Percentiles rank a stretch among this genome's conserved stretches.
phyloP scores from a whole-genome alignment of 2,797 vertebrate species.

The Arremon aurantiirostris region DNA sequence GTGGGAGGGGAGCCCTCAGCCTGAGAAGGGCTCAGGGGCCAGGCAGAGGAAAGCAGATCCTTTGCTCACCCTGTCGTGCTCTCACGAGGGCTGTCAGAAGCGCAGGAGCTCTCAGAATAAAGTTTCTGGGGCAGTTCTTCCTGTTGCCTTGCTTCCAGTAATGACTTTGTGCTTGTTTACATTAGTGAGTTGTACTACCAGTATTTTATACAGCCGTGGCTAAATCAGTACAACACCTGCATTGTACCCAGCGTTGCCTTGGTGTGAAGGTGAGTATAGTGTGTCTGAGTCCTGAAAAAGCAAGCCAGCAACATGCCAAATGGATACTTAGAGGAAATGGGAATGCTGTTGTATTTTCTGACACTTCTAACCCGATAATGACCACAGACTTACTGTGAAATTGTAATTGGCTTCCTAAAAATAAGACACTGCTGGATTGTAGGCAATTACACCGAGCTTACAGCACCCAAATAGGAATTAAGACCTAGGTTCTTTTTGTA shows the following conservation, averaged over 20 bases:
- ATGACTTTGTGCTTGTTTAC: slow-evolving; percentile 39
- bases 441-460: neutral
- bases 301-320: neutral
- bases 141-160: slow-evolving; percentile 36
- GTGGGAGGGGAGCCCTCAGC: neutral
- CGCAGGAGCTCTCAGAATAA: neutral
- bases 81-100: neutral
- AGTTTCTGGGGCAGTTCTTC: slow-evolving; percentile 43
- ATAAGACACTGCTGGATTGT: neutral
- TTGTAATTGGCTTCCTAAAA: slow-evolving; percentile 35
- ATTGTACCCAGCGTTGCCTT: neutral
- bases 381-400: neutral
- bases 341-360: neutral
- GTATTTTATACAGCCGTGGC: slow-evolving; percentile 2
- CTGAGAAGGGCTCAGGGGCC: neutral
- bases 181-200: slow-evolving; percentile 35
- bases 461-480: neutral
- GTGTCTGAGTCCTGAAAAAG: neutral
- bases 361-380: neutral
- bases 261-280: neutral
- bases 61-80: neutral
- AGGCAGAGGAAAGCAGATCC: neutral
- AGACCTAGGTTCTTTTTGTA: neutral
- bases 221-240: slow-evolving; percentile 30
- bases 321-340: neutral